phyloP scores from a whole-genome alignment of 1,140 invertebrate genomes.

The Drosophila insularis region DNA sequence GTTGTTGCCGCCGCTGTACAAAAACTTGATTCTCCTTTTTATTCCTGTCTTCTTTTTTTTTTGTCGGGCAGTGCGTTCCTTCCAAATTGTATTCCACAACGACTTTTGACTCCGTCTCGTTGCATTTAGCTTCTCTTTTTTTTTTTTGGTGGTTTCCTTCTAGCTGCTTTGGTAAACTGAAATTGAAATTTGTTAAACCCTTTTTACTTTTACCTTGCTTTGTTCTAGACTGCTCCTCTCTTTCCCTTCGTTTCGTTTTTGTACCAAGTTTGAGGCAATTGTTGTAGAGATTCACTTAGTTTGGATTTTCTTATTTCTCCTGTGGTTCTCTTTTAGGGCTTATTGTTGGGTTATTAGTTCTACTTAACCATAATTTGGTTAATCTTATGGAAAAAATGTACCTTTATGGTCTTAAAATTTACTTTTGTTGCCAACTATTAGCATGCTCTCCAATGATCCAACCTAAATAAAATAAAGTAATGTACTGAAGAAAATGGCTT shows the following conservation, averaged over 20 bases:
- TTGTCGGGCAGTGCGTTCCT: constrained; percentile 10
- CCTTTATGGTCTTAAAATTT: not conserved
- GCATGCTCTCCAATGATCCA: no score
- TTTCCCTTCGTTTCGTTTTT: not conserved
- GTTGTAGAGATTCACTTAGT: constrained; percentile 14
- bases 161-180: constrained; percentile 45
- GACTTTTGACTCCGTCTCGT: constrained; percentile 53
- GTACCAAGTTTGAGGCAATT: not conserved
- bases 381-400: not conserved
- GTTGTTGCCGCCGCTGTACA: not conserved
- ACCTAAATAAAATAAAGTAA: no score
- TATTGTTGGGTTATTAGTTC: constrained; percentile 8
- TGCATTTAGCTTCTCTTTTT: constrained; percentile 17
- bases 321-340: not conserved
- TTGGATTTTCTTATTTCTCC: not conserved
- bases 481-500: no score
- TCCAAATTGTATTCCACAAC: constrained; percentile 53
- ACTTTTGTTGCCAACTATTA: no score
- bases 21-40: constrained; percentile 43
- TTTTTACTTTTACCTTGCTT: constrained; percentile 21
- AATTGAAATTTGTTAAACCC: constrained; percentile 68
- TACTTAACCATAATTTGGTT: not conserved
- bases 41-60: constrained; percentile 28
- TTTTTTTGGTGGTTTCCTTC: constrained; percentile 12
- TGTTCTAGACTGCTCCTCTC: constrained; percentile 12